A percentile compares a stretch with the other conserved stretches of the same genome.
phyloP scores from a whole-genome alignment of 2,888 invertebrate genomes.

The Criorhina ranunculi region DNA sequence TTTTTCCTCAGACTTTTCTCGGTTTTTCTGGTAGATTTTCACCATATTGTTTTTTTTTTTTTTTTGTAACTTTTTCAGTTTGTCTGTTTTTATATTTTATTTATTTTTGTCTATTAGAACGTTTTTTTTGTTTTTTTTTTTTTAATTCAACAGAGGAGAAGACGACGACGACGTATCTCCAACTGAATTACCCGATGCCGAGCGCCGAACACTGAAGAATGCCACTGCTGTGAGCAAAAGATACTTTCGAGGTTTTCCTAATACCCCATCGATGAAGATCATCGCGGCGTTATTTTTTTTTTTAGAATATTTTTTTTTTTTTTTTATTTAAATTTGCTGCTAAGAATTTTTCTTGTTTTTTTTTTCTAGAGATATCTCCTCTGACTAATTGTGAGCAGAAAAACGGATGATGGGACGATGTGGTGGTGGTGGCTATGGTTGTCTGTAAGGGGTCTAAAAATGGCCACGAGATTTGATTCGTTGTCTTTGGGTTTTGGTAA shows the following conservation, averaged over 20 bases:
- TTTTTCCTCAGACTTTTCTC: conserved; percentile 39
- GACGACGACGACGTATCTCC: conserved; percentile 54
- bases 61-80: conserved; percentile 41
- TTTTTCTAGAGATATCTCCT: conserved; percentile 54
- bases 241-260: conserved; percentile 73
- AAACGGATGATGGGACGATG: conserved; percentile 51
- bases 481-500: conserved; percentile 73
- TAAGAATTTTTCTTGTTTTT: conserved; percentile 13
- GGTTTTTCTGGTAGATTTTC: conserved; percentile 32
- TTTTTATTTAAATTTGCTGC: conserved; percentile 29
- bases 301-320: conserved; percentile 34
- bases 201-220: conserved; percentile 69
- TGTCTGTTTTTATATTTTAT: conserved; percentile 50
- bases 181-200: conserved; percentile 73
- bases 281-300: conserved; percentile 50
- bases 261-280: conserved; percentile 72
- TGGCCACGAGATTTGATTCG: conserved; percentile 78
- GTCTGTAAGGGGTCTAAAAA: conserved; percentile 79
- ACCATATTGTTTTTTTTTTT: conserved; percentile 36
- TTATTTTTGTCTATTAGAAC: conserved; percentile 64
- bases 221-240: conserved; percentile 72
- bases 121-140: background rate
- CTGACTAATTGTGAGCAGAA: conserved; percentile 70
- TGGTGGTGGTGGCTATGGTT: conserved; percentile 49
- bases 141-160: conserved; percentile 55